phyloP scores from a whole-genome alignment of 2,888 invertebrate genomes.

The Endotricha flammealis region DNA sequence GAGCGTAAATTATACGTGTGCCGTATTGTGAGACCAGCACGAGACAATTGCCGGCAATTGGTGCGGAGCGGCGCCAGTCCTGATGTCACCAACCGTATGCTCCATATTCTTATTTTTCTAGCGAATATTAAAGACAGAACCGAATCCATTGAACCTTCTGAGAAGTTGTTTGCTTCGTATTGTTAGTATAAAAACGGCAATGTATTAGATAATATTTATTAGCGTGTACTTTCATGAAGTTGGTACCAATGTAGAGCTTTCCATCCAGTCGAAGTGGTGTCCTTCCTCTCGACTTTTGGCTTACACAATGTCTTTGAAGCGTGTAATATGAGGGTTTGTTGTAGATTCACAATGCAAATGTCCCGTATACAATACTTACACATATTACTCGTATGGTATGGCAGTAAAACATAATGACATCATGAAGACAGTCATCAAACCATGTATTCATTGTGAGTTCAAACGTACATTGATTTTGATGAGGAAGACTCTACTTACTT shows the following conservation, averaged over 20 bases:
- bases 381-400: constrained; percentile 29
- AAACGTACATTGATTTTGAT: constrained; percentile 29
- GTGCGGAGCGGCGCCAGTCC: constrained; percentile 62
- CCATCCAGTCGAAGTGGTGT: constrained; percentile 18
- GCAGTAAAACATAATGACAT: constrained; percentile 37
- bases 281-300: constrained; percentile 18
- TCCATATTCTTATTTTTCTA: constrained; percentile 1
- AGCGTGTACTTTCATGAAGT: neutral
- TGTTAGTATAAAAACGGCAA: constrained; percentile 2
- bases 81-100: constrained; percentile 56
- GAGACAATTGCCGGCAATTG: constrained; percentile 72
- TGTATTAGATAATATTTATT: constrained; percentile 3
- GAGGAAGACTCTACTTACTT: too few relatives aligned
- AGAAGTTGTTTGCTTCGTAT: neutral
- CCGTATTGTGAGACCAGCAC: constrained; percentile 36
- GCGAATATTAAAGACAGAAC: neutral
- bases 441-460: constrained; percentile 16
- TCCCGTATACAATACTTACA: constrained; percentile 30
- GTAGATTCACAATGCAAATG: constrained; percentile 18
- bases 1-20: constrained; percentile 39
- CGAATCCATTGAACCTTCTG: constrained; percentile 1
- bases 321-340: constrained; percentile 7
- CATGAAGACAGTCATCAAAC: constrained; percentile 27
- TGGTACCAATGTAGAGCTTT: constrained; percentile 8
- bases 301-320: constrained; percentile 15